Conservation (phyloP, 2,797 vertebrate species). For the Merluccius polli region DNA sequence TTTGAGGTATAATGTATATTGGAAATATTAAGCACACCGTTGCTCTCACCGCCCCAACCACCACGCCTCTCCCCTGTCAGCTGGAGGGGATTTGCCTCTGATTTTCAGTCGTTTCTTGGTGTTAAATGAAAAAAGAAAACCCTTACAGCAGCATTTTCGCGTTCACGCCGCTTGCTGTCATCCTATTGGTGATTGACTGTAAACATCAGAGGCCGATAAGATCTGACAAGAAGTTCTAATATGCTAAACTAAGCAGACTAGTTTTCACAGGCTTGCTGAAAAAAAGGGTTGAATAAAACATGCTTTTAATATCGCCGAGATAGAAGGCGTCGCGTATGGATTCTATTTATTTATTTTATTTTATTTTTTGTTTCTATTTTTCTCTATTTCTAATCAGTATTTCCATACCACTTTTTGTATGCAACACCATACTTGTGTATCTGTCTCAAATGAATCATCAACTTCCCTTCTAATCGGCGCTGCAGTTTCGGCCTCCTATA, state of each 20-base stretch:
- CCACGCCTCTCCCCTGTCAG: slow-evolving; percentile 7
- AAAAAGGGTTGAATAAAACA: slow-evolving; percentile 48
- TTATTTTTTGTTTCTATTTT: slow-evolving; percentile 29
- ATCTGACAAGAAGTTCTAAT: slow-evolving; percentile 50
- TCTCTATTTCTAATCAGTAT: slow-evolving; percentile 7
- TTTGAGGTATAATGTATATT: neutral
- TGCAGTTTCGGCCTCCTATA: slow-evolving; percentile 39
- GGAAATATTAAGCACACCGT: neutral
- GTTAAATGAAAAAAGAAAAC: slow-evolving; percentile 25
- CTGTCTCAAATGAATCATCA: slow-evolving; percentile 49
- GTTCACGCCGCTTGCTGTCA: slow-evolving; percentile 46
- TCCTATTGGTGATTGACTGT: slow-evolving; percentile 43
- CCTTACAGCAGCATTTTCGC: slow-evolving; percentile 36
- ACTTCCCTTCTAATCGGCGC: slow-evolving; percentile 47
- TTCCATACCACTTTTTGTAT: slow-evolving; percentile 11
- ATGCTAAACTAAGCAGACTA: slow-evolving; percentile 44
- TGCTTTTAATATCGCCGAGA: slow-evolving; percentile 24
- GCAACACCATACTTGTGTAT: slow-evolving; percentile 27
- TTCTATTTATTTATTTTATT: neutral
- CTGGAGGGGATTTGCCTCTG: slow-evolving; percentile 13
- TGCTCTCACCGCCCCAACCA: neutral
- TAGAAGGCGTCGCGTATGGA: slow-evolving; percentile 18
- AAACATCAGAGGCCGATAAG: slow-evolving; percentile 46
- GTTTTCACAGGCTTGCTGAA: slow-evolving; percentile 33
- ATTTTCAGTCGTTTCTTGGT: slow-evolving; percentile 38